Evolutionary conservation across 2,888 invertebrate species (phyloP).

Genomic region (Elmis aenea): DNA sequence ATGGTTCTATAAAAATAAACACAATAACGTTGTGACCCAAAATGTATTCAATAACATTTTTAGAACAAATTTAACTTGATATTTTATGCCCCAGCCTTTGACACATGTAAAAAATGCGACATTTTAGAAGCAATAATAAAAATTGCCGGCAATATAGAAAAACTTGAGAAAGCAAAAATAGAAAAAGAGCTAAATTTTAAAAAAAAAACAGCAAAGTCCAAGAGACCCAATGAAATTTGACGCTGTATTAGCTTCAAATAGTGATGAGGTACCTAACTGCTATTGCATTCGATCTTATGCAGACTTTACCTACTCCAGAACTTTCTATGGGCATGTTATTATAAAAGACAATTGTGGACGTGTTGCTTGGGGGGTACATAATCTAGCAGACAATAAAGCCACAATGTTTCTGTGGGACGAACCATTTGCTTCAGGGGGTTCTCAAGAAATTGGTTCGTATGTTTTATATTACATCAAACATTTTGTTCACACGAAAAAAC

Average conservation of each 20-base stretch:
- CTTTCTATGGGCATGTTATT: slow-evolving; percentile 29
- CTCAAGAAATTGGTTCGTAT: no score
- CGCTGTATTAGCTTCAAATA: slow-evolving; percentile 1
- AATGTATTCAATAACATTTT: slow-evolving; percentile 1
- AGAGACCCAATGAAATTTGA: slow-evolving; percentile 3
- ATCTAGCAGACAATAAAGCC: no score
- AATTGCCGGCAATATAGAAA: neutral
- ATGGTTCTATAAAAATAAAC: no score
- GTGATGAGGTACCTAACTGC: slow-evolving; percentile 6
- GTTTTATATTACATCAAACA: no score
- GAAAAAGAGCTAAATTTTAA: slow-evolving; percentile 3
- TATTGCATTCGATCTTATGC: slow-evolving; percentile 22
- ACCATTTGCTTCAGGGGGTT: no score
- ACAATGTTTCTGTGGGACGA: no score
- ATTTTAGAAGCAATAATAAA: neutral
- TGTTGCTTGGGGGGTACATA: no score
- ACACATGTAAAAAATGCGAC: neutral
- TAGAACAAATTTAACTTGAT: neutral
- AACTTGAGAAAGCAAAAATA: slow-evolving; percentile 2
- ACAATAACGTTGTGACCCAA: no score
- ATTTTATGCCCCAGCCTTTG: slow-evolving; percentile 1
- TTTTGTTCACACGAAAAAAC: no score
- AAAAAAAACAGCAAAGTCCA: slow-evolving; percentile 5
- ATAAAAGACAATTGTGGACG: no score
- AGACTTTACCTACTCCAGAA: slow-evolving; percentile 22